A percentile compares a stretch with the other conserved stretches of the same genome.
Evolutionary conservation across 2,797 vertebrate species (phyloP).

Genomic region (Hozukius guyotensis): DNA sequence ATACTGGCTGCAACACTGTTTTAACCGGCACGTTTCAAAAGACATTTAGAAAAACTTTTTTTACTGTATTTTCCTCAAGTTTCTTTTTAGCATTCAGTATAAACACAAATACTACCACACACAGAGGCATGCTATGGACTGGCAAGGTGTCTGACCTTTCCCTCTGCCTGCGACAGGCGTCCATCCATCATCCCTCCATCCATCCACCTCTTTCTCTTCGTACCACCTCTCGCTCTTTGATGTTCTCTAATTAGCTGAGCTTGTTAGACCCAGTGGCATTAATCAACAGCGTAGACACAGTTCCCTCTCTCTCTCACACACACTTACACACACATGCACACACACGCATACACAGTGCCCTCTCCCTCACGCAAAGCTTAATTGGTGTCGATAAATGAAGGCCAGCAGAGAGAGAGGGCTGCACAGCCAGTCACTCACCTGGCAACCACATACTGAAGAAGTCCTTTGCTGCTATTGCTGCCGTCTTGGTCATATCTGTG

Average conservation of each 20-base stretch:
- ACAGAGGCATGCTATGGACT: slow-evolving; percentile 22
- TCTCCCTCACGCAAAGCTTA: slow-evolving; percentile 53
- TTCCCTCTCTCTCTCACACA: background rate
- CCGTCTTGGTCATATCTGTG: slow-evolving; percentile 80
- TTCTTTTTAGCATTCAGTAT: slow-evolving; percentile 13
- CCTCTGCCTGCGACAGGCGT: slow-evolving; percentile 56
- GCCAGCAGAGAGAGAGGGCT: slow-evolving; percentile 52
- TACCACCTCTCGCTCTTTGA: slow-evolving; percentile 70
- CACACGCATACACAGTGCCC: slow-evolving; percentile 16
- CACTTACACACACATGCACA: slow-evolving; percentile 17
- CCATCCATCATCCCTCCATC: slow-evolving; percentile 56
- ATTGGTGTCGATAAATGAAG: slow-evolving; percentile 71
- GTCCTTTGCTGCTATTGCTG: slow-evolving; percentile 82
- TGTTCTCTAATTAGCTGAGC: slow-evolving; percentile 77
- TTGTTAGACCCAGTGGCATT: slow-evolving; percentile 74
- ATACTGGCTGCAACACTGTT: background rate
- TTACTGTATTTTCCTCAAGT: background rate
- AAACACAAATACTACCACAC: slow-evolving; percentile 2
- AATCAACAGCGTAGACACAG: slow-evolving; percentile 68
- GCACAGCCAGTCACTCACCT: slow-evolving; percentile 82
- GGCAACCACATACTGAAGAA: slow-evolving; percentile 86
- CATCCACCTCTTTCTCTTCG: slow-evolving; percentile 46
- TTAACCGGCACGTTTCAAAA: background rate
- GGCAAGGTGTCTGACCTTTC: slow-evolving; percentile 76
- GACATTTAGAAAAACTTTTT: background rate